Evolutionary conservation across 2,888 invertebrate genomes (phyloP).

Genomic region (Noctua janthe): DNA sequence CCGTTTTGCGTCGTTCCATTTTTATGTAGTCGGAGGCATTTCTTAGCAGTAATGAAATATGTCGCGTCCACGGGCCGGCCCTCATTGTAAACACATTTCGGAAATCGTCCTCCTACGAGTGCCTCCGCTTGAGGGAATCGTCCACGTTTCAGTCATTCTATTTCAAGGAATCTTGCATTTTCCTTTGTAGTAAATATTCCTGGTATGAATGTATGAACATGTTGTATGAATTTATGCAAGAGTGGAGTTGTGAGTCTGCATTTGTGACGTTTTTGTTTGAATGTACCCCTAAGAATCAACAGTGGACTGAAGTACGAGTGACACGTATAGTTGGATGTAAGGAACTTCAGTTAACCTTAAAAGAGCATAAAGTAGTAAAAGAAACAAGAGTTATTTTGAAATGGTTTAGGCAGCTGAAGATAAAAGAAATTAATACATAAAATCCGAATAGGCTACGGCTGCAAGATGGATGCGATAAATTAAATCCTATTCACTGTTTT

Average conservation of each 20-base stretch:
- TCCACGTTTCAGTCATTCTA: conserved; percentile 82
- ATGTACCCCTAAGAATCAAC: neutral
- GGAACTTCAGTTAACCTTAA: neutral
- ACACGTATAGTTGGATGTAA: too few species aligned
- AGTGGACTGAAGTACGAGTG: neutral
- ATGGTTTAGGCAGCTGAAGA: too few species aligned
- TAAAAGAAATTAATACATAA: neutral
- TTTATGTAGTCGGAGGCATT: conserved; percentile 82
- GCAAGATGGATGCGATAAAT: neutral
- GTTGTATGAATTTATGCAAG: conserved; percentile 30
- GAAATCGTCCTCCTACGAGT: conserved; percentile 80
- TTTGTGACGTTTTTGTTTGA: conserved; percentile 12
- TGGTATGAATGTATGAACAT: conserved; percentile 59
- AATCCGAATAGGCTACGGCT: neutral
- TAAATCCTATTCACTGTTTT: neutral
- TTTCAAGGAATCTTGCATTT: conserved; percentile 74
- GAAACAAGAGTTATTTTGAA: neutral
- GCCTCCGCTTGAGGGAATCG: conserved; percentile 80
- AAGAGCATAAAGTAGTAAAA: neutral
- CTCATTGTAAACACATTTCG: conserved; percentile 90
- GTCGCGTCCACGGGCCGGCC: conserved; percentile 80
- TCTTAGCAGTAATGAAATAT: conserved; percentile 88
- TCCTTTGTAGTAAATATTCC: conserved; percentile 73
- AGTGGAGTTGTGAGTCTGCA: conserved; percentile 3
- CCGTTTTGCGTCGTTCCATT: conserved; percentile 80